Percentiles rank a stretch among this genome's conserved stretches.
Evolutionary conservation across 92 coral and sea anemone genomes (phyloP).

Genomic region (Palythoa grandis): DNA sequence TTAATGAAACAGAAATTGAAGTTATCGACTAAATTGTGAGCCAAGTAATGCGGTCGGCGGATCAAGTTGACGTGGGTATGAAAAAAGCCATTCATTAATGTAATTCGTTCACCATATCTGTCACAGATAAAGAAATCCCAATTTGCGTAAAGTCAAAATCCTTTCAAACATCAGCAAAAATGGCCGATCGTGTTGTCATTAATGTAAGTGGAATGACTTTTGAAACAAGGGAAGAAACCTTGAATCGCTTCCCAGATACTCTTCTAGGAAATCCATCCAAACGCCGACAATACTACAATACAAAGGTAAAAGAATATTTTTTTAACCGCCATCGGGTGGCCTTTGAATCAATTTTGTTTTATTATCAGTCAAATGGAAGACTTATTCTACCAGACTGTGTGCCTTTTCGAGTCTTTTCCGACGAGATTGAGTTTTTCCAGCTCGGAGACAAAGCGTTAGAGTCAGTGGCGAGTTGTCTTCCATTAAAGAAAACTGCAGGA

Average conservation of each 20-base stretch:
- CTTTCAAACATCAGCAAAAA: slow-evolving; percentile 6
- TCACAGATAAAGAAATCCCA: slow-evolving; percentile 26
- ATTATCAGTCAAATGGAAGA: slow-evolving; percentile 95
- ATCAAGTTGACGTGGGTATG: slow-evolving; percentile 15
- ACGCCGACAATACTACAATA: slow-evolving; percentile 74
- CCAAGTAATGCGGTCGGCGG: slow-evolving; percentile 30
- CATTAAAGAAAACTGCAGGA: slow-evolving; percentile 32
- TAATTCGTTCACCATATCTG: neutral
- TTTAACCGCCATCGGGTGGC: slow-evolving; percentile 92
- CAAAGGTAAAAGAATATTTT: slow-evolving; percentile 71
- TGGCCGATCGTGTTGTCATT: slow-evolving; percentile 87
- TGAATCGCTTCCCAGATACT: slow-evolving; percentile 89
- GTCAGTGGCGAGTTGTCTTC: slow-evolving; percentile 78
- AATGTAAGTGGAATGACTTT: slow-evolving; percentile 94
- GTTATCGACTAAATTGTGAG: slow-evolving; percentile 18
- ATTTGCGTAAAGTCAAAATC: neutral
- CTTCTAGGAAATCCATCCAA: slow-evolving; percentile 83
- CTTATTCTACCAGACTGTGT: slow-evolving; percentile 88
- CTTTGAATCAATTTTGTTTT: slow-evolving; percentile 89
- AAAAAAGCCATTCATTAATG: slow-evolving; percentile 32
- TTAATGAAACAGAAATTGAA: slow-evolving; percentile 33
- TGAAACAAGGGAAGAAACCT: slow-evolving; percentile 81
- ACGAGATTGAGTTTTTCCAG: slow-evolving; percentile 92
- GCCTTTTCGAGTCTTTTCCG: slow-evolving; percentile 83
- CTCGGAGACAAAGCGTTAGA: slow-evolving; percentile 95